phyloP scores from a whole-genome alignment of 2,113 vertebrate species.

The Piliocolobus tephrosceles region DNA sequence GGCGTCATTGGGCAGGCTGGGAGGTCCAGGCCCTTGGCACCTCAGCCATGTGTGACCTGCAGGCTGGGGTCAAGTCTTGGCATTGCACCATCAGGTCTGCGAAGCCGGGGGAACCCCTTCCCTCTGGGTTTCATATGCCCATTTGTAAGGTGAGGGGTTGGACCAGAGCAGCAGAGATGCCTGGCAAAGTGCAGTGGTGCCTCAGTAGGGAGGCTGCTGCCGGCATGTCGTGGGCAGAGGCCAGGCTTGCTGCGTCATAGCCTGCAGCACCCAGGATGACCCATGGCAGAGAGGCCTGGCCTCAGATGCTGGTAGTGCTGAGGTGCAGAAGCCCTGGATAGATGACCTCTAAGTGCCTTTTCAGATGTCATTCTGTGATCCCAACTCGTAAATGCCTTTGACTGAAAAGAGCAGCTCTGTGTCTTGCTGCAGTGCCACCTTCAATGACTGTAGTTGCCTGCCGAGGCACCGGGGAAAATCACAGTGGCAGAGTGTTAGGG shows the following conservation, averaged over 20 bases:
- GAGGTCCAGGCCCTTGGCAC: neutral
- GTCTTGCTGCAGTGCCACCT: accelerated
- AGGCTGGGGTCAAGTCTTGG: neutral
- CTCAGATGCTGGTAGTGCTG: neutral
- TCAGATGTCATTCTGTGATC: neutral
- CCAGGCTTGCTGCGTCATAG: no score
- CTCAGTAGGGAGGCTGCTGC: neutral
- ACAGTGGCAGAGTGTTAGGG: accelerated
- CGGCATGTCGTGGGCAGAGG: neutral
- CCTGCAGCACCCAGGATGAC: accelerated
- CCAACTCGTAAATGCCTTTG: neutral
- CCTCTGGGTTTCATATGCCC: neutral
- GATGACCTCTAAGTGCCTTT: neutral
- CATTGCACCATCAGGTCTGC: accelerated
- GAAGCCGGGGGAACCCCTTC: neutral
- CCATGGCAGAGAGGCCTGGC: accelerated
- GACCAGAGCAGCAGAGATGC: neutral
- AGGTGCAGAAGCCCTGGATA: no score
- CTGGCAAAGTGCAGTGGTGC: neutral
- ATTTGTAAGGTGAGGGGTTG: neutral
- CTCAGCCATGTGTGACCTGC: no score
- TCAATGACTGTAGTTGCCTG: accelerated
- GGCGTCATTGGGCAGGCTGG: accelerated
- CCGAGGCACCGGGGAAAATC: accelerated
- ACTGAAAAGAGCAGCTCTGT: accelerated